Conservation (phyloP, 2,888 invertebrate genomes). For the Leptopilina myrica region DNA sequence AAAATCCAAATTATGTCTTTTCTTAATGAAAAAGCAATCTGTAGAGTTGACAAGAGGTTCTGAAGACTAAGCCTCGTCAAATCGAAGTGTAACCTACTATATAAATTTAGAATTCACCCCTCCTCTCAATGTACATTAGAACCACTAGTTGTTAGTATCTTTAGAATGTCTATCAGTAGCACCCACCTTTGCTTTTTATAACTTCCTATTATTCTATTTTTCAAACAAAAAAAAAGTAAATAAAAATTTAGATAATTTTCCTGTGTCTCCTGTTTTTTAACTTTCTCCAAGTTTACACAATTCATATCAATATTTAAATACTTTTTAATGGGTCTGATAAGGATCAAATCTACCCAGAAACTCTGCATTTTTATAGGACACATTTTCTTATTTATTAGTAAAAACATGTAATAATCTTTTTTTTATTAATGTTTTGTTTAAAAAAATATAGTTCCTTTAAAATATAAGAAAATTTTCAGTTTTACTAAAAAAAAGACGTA, state of each 20-base stretch:
- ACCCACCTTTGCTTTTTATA: slow-evolving; percentile 47
- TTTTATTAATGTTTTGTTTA: no score
- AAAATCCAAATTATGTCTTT: not conserved
- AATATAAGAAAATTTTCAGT: not conserved
- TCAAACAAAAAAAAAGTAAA: not conserved
- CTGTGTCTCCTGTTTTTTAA: slow-evolving; percentile 5
- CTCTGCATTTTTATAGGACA: not conserved
- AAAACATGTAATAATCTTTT: no score
- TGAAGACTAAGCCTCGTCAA: slow-evolving; percentile 45
- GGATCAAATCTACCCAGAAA: not conserved
- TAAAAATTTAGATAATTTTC: not conserved
- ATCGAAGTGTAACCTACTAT: slow-evolving; percentile 51
- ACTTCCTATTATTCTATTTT: slow-evolving; percentile 36
- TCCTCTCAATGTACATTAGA: slow-evolving; percentile 48
- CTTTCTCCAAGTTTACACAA: slow-evolving; percentile 18
- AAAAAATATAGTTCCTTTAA: no score
- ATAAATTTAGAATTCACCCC: slow-evolving; percentile 51
- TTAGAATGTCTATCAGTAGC: slow-evolving; percentile 49
- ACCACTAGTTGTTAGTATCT: slow-evolving; percentile 49
- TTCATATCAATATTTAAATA: not conserved
- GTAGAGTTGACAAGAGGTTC: slow-evolving; percentile 43
- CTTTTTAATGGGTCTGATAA: not conserved
- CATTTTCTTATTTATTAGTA: not conserved
- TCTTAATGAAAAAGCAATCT: slow-evolving; percentile 19
- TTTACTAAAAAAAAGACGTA: not conserved